phyloP scores from a whole-genome alignment of 1,140 invertebrate genomes.

The Cyclina sinensis region DNA sequence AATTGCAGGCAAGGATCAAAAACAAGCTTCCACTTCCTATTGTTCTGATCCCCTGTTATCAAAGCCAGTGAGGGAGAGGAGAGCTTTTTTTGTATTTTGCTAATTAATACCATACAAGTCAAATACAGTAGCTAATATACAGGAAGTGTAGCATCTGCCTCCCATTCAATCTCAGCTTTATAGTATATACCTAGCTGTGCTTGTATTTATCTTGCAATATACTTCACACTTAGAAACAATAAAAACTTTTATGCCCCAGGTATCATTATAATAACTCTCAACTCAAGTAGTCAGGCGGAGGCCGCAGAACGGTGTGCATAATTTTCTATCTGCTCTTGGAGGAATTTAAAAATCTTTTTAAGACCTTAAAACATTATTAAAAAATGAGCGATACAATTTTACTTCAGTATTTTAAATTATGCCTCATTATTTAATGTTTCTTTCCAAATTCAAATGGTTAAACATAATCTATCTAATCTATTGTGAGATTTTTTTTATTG shows the following conservation, averaged over 20 bases:
- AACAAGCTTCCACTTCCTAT: constrained; percentile 15
- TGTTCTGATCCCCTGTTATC: not conserved
- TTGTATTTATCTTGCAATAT: constrained; percentile 5
- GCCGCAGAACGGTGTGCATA: too few species aligned
- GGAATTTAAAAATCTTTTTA: too few species aligned
- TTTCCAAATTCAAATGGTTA: too few species aligned
- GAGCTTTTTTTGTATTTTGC: not conserved
- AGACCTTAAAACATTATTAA: too few species aligned
- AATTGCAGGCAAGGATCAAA: not conserved
- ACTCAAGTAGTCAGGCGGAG: too few species aligned
- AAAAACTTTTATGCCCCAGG: not conserved
- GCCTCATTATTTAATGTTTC: too few species aligned
- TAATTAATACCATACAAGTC: constrained; percentile 18
- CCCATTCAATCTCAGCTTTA: not conserved
- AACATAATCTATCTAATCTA: too few species aligned
- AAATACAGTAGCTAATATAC: not conserved
- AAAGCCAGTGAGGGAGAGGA: not conserved
- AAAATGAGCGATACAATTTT: too few species aligned
- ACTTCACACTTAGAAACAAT: not conserved
- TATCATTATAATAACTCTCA: too few species aligned
- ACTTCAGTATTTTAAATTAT: too few species aligned
- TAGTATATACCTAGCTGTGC: not conserved
- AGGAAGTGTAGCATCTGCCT: not conserved
- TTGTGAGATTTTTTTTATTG: too few species aligned
- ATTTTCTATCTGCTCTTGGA: too few species aligned